Conservation (phyloP, 2,797 vertebrate genomes). For the Okamejei kenojei region DNA sequence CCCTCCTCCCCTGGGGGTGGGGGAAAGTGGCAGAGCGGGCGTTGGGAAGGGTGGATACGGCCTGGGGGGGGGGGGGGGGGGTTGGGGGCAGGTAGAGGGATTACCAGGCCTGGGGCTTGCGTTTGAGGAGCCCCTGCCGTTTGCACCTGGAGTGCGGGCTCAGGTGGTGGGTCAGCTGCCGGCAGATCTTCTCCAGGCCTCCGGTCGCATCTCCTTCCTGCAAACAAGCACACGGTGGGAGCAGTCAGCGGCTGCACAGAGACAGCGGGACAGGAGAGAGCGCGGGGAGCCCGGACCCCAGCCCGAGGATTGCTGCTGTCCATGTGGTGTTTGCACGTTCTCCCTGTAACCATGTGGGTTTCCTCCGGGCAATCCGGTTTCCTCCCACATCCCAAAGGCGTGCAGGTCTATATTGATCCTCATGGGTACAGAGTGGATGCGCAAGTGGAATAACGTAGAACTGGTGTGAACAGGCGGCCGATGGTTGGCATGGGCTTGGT, state of each 20-base stretch:
- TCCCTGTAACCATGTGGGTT: too few species aligned
- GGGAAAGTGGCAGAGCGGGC: neutral
- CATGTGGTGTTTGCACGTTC: too few species aligned
- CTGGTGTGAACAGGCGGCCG: too few species aligned
- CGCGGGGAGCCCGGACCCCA: too few species aligned
- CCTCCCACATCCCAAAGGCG: too few species aligned
- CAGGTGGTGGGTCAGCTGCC: conserved; percentile 95
- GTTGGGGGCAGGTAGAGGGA: conserved; percentile 41
- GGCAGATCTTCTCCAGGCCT: conserved; percentile 93
- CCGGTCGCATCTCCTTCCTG: conserved; percentile 86
- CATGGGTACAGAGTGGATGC: too few species aligned
- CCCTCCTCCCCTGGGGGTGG: neutral
- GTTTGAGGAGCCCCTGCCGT: conserved; percentile 82
- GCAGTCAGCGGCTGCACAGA: too few species aligned
- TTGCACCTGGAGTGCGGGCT: conserved; percentile 94
- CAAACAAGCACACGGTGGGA: neutral
- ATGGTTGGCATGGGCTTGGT: too few species aligned
- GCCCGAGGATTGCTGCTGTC: too few species aligned
- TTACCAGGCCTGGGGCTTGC: conserved; percentile 95
- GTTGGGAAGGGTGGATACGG: neutral
- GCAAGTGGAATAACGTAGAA: too few species aligned
- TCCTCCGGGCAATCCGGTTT: too few species aligned
- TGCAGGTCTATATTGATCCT: too few species aligned
- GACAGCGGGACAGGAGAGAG: neutral
- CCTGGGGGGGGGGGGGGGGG: neutral